These are phyloP conservation scores for Medauroidea extradentata DNA, from an alignment of 1,140 invertebrate genomes.

Conservation along the genomic window DNA sequence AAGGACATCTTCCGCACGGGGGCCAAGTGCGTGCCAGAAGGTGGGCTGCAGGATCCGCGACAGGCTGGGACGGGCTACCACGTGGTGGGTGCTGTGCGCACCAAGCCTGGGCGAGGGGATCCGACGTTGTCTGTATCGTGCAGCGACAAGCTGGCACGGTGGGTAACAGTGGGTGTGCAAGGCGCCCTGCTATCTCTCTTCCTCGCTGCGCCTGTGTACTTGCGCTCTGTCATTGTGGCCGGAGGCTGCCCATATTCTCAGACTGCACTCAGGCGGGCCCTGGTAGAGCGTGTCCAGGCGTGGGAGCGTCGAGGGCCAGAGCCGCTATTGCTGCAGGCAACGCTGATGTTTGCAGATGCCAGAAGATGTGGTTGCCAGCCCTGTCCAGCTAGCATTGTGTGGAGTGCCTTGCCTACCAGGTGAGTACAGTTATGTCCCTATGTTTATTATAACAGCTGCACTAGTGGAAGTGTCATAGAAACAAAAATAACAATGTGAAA, in stretches of 20 bases:
- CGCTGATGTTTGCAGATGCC: conserved; percentile 8
- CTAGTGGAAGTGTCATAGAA: too few relatives aligned
- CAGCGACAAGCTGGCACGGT: conserved; percentile 88
- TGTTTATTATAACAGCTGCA: too few relatives aligned
- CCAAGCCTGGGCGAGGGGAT: conserved; percentile 89
- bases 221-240: conserved; percentile 68
- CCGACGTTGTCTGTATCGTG: conserved; percentile 86
- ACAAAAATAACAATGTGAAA: too few relatives aligned
- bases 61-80: conserved; percentile 61
- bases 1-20: conserved; percentile 77
- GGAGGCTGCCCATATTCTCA: conserved; percentile 57
- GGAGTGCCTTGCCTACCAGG: conserved; percentile 48
- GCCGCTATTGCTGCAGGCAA: conserved; percentile 7
- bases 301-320: not conserved
- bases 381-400: conserved; percentile 56
- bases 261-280: conserved; percentile 60
- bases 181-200: conserved; percentile 72
- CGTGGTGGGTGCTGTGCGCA: conserved; percentile 66
- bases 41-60: conserved; percentile 51
- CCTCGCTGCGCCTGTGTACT: conserved; percentile 61
- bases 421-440: too few relatives aligned
- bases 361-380: conserved; percentile 38
- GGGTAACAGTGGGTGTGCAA: conserved; percentile 64
- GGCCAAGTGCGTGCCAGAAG: conserved; percentile 69
- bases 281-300: conserved; percentile 28